Evolutionary conservation across 2,888 invertebrate genomes (phyloP).

Genomic region (Scrobipalpa atriplicella): DNA sequence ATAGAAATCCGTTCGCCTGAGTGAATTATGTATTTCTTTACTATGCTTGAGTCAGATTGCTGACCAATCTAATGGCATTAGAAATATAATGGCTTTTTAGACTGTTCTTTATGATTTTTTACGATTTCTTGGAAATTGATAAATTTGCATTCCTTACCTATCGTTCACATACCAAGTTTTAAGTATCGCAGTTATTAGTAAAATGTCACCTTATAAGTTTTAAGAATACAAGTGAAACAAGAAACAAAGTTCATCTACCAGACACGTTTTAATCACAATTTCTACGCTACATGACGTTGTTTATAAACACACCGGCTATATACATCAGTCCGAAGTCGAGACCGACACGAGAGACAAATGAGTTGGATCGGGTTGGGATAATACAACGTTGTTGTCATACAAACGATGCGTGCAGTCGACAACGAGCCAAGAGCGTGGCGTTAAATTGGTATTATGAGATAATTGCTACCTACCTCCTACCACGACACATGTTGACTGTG

Average conservation of each 20-base stretch:
- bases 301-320: neutral
- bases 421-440: neutral
- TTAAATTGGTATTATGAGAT: neutral
- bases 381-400: neutral
- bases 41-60: neutral
- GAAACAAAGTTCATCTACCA: neutral
- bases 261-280: neutral
- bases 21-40: neutral
- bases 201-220: neutral
- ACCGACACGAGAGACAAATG: neutral
- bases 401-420: neutral
- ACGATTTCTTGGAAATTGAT: no score
- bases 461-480: no score
- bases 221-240: neutral
- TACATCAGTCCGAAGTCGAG: neutral
- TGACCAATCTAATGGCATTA: neutral
- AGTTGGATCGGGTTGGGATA: neutral
- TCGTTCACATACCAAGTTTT: no score
- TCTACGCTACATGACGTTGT: neutral
- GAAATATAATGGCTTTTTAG: neutral
- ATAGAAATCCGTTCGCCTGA: conserved; percentile 3
- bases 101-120: no score
- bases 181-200: no score
- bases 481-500: no score
- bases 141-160: no score